Evolutionary conservation across 2,888 invertebrate species (phyloP).

Genomic region (Chironomus tentans): DNA sequence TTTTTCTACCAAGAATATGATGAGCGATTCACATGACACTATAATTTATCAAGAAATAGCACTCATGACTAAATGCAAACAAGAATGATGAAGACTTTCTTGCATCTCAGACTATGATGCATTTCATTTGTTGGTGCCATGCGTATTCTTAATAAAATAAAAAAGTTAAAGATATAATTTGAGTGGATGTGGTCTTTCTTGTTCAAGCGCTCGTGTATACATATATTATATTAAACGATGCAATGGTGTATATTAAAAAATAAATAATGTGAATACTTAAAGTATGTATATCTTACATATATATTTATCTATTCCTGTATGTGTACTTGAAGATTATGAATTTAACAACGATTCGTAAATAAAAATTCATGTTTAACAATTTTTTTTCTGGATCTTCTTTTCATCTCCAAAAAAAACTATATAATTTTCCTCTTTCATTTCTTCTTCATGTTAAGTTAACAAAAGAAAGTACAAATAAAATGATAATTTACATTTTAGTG

Average conservation of each 20-base stretch:
- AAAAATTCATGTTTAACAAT: background rate
- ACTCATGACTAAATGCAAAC: background rate
- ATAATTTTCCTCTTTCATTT: background rate
- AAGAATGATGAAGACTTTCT: background rate
- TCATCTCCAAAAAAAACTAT: background rate
- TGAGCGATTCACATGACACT: too few species aligned
- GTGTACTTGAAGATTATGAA: background rate
- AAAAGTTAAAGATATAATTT: constrained; percentile 11
- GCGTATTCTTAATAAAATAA: background rate
- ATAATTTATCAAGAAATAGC: too few species aligned
- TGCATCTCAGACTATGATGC: background rate
- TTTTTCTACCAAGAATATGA: too few species aligned
- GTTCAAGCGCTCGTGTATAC: too few species aligned
- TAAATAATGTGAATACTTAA: background rate
- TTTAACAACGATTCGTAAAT: background rate
- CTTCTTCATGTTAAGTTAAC: background rate
- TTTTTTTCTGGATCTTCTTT: background rate
- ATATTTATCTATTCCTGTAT: background rate
- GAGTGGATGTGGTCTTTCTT: background rate
- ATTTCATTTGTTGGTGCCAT: background rate
- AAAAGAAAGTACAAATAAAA: constrained; percentile 24
- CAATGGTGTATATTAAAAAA: background rate
- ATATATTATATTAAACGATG: too few species aligned
- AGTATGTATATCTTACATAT: too few species aligned
- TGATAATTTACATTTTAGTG: constrained; percentile 6